A percentile compares a stretch with the other conserved stretches of the same genome.
phyloP scores from a whole-genome alignment of 2,888 invertebrate genomes.

The Resseliella maxima region DNA sequence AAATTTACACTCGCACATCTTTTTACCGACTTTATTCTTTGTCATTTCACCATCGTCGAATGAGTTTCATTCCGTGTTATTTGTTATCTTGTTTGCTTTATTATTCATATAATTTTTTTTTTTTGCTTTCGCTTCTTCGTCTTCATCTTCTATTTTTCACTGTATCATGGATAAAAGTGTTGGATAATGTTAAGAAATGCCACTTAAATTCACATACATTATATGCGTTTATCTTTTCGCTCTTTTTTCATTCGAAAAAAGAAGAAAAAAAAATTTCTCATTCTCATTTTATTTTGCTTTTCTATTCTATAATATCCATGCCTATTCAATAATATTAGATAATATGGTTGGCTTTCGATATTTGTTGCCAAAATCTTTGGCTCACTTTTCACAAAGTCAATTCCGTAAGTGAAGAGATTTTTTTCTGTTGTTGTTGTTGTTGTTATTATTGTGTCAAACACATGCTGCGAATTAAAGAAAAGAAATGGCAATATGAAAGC shows the following conservation, averaged over 20 bases:
- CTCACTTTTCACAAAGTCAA: too few species aligned
- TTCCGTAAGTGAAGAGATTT: constrained; percentile 16
- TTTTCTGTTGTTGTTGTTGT: too few species aligned
- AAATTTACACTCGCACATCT: not conserved
- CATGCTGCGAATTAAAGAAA: not conserved
- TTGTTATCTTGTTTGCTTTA: not conserved
- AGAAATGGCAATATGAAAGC: constrained; percentile 3
- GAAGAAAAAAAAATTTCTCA: too few species aligned
- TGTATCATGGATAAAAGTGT: not conserved
- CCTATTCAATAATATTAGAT: too few species aligned
- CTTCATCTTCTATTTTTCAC: too few species aligned
- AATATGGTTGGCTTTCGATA: constrained; percentile 8
- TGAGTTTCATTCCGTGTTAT: not conserved
- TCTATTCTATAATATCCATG: too few species aligned
- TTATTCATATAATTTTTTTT: not conserved
- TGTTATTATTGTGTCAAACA: too few species aligned
- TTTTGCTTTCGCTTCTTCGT: not conserved
- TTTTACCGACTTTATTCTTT: not conserved
- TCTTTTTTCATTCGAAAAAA: not conserved
- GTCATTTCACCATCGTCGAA: not conserved
- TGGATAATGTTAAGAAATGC: not conserved
- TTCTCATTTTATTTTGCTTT: too few species aligned
- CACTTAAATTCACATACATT: not conserved
- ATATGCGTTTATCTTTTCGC: not conserved
- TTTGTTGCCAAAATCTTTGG: not conserved